Evolutionary conservation across 2,797 vertebrate genomes (phyloP).

Genomic region (Muscicapa comitata): DNA sequence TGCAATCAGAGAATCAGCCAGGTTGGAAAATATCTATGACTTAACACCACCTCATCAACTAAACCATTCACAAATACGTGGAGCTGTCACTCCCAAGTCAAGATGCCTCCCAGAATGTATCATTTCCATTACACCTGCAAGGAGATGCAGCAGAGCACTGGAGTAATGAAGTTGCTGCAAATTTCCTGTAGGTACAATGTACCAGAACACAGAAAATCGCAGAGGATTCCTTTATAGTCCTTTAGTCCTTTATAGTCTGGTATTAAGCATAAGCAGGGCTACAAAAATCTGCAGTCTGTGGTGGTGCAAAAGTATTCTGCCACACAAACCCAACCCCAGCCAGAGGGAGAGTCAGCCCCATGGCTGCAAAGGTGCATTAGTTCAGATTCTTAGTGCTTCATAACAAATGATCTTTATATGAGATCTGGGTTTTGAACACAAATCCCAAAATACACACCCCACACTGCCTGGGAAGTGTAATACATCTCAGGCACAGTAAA

Average conservation of each 20-base stretch:
- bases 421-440: not conserved
- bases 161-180: not conserved
- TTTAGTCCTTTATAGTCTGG: not conserved
- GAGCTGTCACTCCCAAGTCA: slow-evolving; percentile 46
- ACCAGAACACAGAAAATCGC: not conserved
- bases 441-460: not conserved
- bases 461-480: not conserved
- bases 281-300: not conserved
- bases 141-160: not conserved
- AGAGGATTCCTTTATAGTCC: not conserved
- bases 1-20: no score
- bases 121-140: not conserved
- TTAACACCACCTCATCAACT: not conserved
- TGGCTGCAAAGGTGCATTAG: not conserved
- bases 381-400: not conserved
- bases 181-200: not conserved
- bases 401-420: not conserved
- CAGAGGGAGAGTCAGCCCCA: not conserved
- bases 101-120: not conserved
- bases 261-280: not conserved
- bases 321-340: not conserved
- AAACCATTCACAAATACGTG: not conserved
- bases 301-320: not conserved
- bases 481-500: not conserved
- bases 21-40: not conserved